phyloP scores from a whole-genome alignment of 2,888 invertebrate species.

The Xylophagus ater region DNA sequence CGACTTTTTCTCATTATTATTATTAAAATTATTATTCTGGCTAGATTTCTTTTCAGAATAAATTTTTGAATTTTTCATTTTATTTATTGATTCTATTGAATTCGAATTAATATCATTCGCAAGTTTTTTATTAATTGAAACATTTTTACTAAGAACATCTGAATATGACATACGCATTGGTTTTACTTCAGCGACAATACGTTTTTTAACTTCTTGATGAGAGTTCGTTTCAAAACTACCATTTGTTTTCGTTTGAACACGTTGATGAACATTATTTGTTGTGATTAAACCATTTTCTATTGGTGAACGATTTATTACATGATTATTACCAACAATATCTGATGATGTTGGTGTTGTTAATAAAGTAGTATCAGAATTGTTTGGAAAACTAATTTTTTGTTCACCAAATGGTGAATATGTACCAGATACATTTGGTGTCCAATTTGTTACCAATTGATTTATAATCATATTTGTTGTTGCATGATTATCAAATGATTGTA shows the following conservation, averaged over 20 bases:
- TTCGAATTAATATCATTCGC: slow-evolving; percentile 32
- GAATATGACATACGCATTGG: slow-evolving; percentile 81
- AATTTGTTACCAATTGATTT: slow-evolving; percentile 35
- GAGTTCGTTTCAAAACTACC: slow-evolving; percentile 19
- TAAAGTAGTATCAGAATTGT: too few relatives aligned
- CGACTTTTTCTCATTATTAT: slow-evolving; percentile 6
- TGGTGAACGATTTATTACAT: too few relatives aligned
- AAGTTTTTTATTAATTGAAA: slow-evolving; percentile 41
- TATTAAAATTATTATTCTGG: background rate
- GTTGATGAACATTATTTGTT: background rate
- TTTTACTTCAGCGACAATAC: slow-evolving; percentile 74
- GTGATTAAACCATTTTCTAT: too few relatives aligned
- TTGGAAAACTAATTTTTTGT: slow-evolving; percentile 7
- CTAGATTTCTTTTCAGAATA: slow-evolving; percentile 4
- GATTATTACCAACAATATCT: background rate
- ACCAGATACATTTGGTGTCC: slow-evolving; percentile 35
- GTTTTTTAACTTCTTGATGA: slow-evolving; percentile 33
- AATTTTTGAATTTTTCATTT: slow-evolving; percentile 2
- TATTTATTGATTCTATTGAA: slow-evolving; percentile 38
- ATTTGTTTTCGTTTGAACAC: slow-evolving; percentile 18
- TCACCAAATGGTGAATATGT: slow-evolving; percentile 32
- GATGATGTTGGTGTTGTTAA: background rate
- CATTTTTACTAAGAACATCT: slow-evolving; percentile 64
- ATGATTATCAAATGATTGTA: background rate
- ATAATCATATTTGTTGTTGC: slow-evolving; percentile 30